Base-by-base conservation (phyloP, 2,113 vertebrate genomes). In the Typhlomys cinereus region DNA sequence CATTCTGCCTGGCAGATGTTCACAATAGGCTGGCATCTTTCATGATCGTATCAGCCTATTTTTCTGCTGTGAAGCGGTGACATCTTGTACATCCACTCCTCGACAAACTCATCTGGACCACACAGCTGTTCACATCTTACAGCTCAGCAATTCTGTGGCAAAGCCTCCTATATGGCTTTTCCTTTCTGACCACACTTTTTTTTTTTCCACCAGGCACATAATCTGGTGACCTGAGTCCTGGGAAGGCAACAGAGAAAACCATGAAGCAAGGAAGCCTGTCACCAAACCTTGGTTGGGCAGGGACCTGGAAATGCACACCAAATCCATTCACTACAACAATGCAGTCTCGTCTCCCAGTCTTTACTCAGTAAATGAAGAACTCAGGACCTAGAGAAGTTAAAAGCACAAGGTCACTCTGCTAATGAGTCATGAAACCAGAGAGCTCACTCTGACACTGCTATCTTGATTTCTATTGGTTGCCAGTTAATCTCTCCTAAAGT, bases 21-120 rank as follows among this genome's bases (percentile, higher is more conserved):
- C 81, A 89, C 95, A 91, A 66, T 69, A 87, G 81, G 87, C 74
- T 89, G 91, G 92, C 92, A 84, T 50, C 81, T 91, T 95, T 95
- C 96, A 93, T 85, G 89, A 90, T 95, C 17, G 0, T 81, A 95
- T 94, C 95, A 95, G 94, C 85, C 86, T 84, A 41, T 74, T 93
- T 95, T 91, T 90, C 89, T 94, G 67, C 73, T 62, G 27, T 44
- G 86, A 84, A 92, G 52, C 84, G 93, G 74, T 95, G 94, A 95
- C 86, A 94, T 93, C 57, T 62, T 50, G 18, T 34, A 84, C 0
- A 5, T 71, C 36, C 57, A 62, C n/a, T 82, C 86, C 59, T 92
- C 44, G 93, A 89, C 89, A 96, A 91, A 91, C 83, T 94, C 92
- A 85, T 92, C 92, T 82, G 67, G 78, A 44, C 15, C 29, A 82